Evolutionary conservation across 2,888 invertebrate species (phyloP).

Genomic region (Oeneis ivallda): DNA sequence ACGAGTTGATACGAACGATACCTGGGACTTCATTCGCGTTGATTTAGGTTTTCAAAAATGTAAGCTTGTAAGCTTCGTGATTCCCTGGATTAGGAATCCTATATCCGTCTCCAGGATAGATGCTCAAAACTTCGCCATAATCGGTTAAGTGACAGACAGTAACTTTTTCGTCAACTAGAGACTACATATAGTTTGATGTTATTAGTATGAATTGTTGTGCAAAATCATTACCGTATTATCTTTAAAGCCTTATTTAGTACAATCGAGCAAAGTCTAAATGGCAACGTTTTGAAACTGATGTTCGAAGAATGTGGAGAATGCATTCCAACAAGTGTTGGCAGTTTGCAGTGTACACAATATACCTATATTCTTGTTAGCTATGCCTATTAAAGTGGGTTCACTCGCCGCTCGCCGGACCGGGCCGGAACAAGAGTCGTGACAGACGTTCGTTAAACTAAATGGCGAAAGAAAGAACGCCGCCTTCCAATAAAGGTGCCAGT

Average conservation of each 20-base stretch:
- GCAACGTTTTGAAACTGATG: conserved; percentile 26
- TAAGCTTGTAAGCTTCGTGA: too few relatives aligned
- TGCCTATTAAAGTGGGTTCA: conserved; percentile 43
- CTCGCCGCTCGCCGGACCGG: conserved; percentile 42
- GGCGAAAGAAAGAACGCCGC: conserved; percentile 69
- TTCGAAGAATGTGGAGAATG: conserved; percentile 27
- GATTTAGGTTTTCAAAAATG: too few relatives aligned
- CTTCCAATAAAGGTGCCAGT: conserved; percentile 46
- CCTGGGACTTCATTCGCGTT: too few relatives aligned
- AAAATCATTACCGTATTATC: too few relatives aligned
- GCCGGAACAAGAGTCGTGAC: conserved; percentile 69
- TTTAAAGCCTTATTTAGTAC: background rate
- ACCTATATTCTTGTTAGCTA: conserved; percentile 42
- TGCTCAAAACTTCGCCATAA: too few relatives aligned
- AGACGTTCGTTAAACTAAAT: conserved; percentile 72
- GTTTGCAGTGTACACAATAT: conserved; percentile 38
- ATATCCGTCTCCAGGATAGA: too few relatives aligned
- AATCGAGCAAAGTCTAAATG: conserved; percentile 21
- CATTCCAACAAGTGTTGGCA: conserved; percentile 35
- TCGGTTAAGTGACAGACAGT: too few relatives aligned
- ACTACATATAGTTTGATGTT: too few relatives aligned
- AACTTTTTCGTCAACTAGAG: too few relatives aligned
- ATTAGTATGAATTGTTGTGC: too few relatives aligned
- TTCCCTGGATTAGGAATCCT: too few relatives aligned
- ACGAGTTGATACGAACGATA: too few relatives aligned